Evolutionary conservation across 2,888 invertebrate species (phyloP).

Genomic region (Drosophila mettleri): DNA sequence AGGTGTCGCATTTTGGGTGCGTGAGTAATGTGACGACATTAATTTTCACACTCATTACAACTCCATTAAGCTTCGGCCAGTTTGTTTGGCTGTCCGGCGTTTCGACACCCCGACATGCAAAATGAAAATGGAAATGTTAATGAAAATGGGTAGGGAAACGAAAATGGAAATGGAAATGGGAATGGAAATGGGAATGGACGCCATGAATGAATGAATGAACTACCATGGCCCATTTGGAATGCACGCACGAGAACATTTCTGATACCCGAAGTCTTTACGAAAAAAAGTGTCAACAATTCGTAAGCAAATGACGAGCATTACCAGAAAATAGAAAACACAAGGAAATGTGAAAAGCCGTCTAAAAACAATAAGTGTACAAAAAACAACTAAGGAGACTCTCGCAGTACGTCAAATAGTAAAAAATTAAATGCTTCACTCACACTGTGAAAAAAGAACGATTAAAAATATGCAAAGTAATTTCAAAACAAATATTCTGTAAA

Average conservation of each 20-base stretch:
- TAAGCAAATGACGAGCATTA: conserved; percentile 69
- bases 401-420: conserved; percentile 42
- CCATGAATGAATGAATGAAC: conserved; percentile 7
- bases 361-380: conserved; percentile 15
- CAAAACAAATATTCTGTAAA: too few relatives aligned
- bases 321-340: conserved; percentile 39
- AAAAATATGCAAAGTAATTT: too few relatives aligned
- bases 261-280: conserved; percentile 42
- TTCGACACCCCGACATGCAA: conserved; percentile 12
- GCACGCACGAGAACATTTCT: conserved; percentile 69
- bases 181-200: conserved; percentile 2
- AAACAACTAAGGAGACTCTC: conserved; percentile 13
- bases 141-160: conserved; percentile 2
- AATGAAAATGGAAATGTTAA: conserved; percentile 12
- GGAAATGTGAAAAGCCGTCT: conserved; percentile 43
- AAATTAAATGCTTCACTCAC: conserved; percentile 7
- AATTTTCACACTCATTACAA: conserved; percentile 81
- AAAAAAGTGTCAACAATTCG: conserved; percentile 73
- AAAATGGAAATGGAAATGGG: background rate
- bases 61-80: conserved; percentile 69
- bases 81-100: conserved; percentile 35
- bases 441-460: conserved; percentile 19
- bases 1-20: conserved; percentile 57
- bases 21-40: conserved; percentile 81
- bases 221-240: conserved; percentile 47